Evolutionary conservation across 2,797 vertebrate species (phyloP).

Genomic region (Sebastes nivosus): DNA sequence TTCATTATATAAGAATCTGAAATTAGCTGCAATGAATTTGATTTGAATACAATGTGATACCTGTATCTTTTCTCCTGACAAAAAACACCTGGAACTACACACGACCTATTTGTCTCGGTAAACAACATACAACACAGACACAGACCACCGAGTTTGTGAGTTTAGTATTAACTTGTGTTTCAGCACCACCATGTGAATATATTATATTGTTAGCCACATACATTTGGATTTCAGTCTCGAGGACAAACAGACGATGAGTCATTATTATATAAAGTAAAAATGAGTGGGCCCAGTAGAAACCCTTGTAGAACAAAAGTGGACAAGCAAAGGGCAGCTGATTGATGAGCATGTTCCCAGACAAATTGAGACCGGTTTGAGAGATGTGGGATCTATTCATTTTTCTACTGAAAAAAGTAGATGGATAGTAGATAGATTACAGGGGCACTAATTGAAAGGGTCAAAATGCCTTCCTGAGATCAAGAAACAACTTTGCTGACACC

Average conservation of each 20-base stretch:
- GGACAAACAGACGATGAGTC: conserved; percentile 65
- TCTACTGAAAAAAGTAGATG: background rate
- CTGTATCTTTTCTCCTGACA: background rate
- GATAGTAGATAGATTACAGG: background rate
- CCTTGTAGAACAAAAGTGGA: conserved; percentile 50
- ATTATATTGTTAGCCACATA: conserved; percentile 17
- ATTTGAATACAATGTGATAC: background rate
- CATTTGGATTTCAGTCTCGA: conserved; percentile 42
- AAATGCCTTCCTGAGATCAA: background rate
- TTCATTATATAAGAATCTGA: background rate
- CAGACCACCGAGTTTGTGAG: background rate
- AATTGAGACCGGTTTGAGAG: conserved; percentile 1
- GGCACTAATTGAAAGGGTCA: background rate
- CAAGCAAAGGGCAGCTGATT: conserved; percentile 52
- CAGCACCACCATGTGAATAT: background rate
- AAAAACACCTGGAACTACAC: background rate
- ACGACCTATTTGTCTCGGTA: background rate
- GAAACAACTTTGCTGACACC: background rate
- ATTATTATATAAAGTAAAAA: conserved; percentile 69
- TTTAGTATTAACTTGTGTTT: background rate
- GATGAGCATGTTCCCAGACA: conserved; percentile 46
- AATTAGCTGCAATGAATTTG: background rate
- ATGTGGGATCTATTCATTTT: background rate
- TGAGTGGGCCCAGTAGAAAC: conserved; percentile 60
- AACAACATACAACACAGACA: background rate